phyloP scores from a whole-genome alignment of 37 sponge, comb jelly and placozoan genomes.

The Ianthella basta region DNA sequence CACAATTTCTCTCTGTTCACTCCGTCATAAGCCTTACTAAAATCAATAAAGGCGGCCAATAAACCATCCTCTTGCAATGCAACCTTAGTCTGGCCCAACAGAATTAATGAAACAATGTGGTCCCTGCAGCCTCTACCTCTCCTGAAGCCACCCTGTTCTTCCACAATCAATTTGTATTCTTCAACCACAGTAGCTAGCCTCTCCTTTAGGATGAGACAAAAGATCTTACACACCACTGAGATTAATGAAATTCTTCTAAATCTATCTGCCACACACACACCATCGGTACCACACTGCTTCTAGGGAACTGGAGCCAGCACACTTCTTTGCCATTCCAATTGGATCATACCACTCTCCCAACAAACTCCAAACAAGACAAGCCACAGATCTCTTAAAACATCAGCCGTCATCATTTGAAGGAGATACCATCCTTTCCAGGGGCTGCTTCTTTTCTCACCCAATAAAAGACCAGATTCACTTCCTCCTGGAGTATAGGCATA shows the following conservation, averaged over 20 bases:
- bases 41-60: too few relatives aligned
- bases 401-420: not conserved
- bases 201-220: not conserved
- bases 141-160: constrained; percentile 13
- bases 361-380: not conserved
- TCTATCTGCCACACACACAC: not conserved
- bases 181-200: not conserved
- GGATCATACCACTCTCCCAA: not conserved
- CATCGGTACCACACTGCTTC: too few relatives aligned
- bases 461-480: not conserved
- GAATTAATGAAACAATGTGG: too few relatives aligned
- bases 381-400: not conserved
- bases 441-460: not conserved
- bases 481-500: not conserved
- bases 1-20: too few relatives aligned
- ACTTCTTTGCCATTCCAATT: not conserved
- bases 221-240: not conserved
- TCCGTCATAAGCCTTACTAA: too few relatives aligned
- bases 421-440: constrained; percentile 4
- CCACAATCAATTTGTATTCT: not conserved
- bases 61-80: too few relatives aligned
- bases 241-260: not conserved
- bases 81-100: too few relatives aligned
- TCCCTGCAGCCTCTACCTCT: constrained; percentile 4
- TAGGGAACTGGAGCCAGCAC: not conserved